A percentile compares a stretch with the other conserved stretches of the same genome.
Evolutionary conservation across 2,797 vertebrate genomes (phyloP).

Genomic region (Heteromormyrus szaboi): DNA sequence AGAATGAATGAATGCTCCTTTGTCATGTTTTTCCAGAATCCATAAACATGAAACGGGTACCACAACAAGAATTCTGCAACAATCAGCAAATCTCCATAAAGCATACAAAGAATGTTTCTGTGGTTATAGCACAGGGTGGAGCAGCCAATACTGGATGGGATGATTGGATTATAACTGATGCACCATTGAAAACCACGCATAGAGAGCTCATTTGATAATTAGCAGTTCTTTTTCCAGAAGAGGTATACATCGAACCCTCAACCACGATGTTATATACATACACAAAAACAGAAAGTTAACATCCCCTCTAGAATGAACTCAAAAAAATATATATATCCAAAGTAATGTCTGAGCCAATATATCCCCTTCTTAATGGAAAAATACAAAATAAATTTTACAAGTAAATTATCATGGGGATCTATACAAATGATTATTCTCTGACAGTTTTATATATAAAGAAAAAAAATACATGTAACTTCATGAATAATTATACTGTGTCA

Average conservation of each 20-base stretch:
- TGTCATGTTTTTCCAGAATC: not conserved
- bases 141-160: not conserved
- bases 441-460: not conserved
- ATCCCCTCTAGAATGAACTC: not conserved
- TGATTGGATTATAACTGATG: not conserved
- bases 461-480: slow-evolving; percentile 1
- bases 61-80: not conserved
- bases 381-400: not conserved
- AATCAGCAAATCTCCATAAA: not conserved
- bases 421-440: not conserved
- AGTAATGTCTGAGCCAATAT: not conserved
- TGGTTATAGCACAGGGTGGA: not conserved
- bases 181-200: not conserved
- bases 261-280: not conserved
- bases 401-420: not conserved
- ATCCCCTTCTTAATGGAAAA: not conserved
- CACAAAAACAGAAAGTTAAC: not conserved
- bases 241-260: not conserved
- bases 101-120: not conserved
- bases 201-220: not conserved
- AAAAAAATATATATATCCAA: not conserved
- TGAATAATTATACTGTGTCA: slow-evolving; percentile 8
- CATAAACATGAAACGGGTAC: not conserved
- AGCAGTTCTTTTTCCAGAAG: not conserved
- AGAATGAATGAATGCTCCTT: not conserved